Conservation (phyloP, 2,888 invertebrate species). For the Drosophila bunnanda region DNA sequence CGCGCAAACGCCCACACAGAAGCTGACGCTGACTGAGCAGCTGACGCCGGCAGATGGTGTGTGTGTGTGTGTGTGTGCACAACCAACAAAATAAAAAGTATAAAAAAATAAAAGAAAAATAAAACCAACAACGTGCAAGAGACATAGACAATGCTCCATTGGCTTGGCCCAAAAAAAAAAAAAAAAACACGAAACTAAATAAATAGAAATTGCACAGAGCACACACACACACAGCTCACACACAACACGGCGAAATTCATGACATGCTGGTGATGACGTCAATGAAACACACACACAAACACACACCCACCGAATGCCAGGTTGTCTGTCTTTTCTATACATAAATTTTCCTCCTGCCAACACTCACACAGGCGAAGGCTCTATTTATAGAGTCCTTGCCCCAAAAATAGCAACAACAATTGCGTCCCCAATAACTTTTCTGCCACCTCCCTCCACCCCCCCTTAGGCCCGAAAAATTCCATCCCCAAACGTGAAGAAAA, state of each 20-base stretch:
- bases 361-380: constrained; percentile 3
- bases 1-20: constrained; percentile 75
- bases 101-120: neutral
- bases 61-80: constrained; percentile 27
- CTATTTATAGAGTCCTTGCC: constrained; percentile 63
- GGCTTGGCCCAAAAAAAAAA: constrained; percentile 52
- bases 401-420: constrained; percentile 70
- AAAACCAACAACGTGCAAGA: constrained; percentile 39
- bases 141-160: constrained; percentile 56
- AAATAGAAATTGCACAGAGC: constrained; percentile 55
- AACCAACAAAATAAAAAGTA: constrained; percentile 7
- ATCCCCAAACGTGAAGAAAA: constrained; percentile 6
- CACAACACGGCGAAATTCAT: constrained; percentile 59
- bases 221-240: constrained; percentile 42
- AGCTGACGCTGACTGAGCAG: constrained; percentile 22
- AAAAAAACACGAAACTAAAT: constrained; percentile 20
- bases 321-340: constrained; percentile 46
- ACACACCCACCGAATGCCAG: constrained; percentile 33
- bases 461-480: constrained; percentile 25
- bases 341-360: constrained; percentile 36
- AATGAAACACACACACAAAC: constrained; percentile 58
- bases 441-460: neutral
- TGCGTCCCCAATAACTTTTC: constrained; percentile 52
- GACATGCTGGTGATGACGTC: constrained; percentile 81
- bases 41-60: constrained; percentile 12